phyloP scores from a whole-genome alignment of 2,113 vertebrate species.

The Perccottus glenii region DNA sequence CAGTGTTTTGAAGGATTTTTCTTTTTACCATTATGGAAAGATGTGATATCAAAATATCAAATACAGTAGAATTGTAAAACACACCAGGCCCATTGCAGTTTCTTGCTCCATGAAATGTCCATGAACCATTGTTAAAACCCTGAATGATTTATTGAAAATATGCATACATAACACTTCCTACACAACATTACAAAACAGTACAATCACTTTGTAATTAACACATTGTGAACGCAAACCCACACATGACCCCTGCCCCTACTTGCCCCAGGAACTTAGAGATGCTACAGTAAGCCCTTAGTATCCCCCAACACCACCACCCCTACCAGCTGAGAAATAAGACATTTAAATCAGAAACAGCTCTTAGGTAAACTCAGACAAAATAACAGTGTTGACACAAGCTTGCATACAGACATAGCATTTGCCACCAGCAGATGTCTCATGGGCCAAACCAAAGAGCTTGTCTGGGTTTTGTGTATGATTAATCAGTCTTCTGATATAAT shows the following conservation, averaged over 20 bases:
- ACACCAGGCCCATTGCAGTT: slow-evolving; percentile 3
- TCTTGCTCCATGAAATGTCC: slow-evolving; percentile 55
- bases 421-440: slow-evolving; percentile 58
- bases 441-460: slow-evolving; percentile 43
- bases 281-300: slow-evolving; percentile 72
- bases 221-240: slow-evolving; percentile 61
- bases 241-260: slow-evolving; percentile 48
- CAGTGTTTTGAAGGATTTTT: slow-evolving; percentile 5
- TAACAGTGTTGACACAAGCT: slow-evolving; percentile 66
- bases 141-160: slow-evolving; percentile 88
- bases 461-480: slow-evolving; percentile 34
- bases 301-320: slow-evolving; percentile 40
- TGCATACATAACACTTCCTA: slow-evolving; percentile 84
- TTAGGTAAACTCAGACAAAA: slow-evolving; percentile 63
- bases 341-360: slow-evolving; percentile 67
- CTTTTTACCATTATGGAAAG: not conserved
- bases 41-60: slow-evolving; percentile 20
- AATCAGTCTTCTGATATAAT: slow-evolving; percentile 42
- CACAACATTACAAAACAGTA: slow-evolving; percentile 85
- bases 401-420: slow-evolving; percentile 73
- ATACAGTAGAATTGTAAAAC: slow-evolving; percentile 5
- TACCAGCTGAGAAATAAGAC: slow-evolving; percentile 67
- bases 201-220: slow-evolving; percentile 81
- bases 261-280: slow-evolving; percentile 65
- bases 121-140: slow-evolving; percentile 74